Conservation (phyloP, 2,888 invertebrate species). For the Kuschelorhynchus macadamiae region DNA sequence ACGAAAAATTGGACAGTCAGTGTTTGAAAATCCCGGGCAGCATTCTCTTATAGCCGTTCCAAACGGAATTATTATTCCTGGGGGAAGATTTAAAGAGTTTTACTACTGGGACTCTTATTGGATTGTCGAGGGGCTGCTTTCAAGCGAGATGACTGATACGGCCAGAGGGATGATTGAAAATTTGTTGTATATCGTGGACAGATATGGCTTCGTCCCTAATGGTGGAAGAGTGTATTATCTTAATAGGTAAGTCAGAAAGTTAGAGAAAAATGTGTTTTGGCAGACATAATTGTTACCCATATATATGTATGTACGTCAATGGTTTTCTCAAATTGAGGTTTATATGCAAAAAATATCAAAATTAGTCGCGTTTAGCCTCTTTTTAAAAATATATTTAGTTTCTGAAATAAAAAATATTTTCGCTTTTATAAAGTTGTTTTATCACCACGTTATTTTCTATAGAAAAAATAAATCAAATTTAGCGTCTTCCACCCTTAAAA, state of each 20-base stretch:
- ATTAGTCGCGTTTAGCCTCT: too few relatives aligned
- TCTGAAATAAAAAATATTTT: too few relatives aligned
- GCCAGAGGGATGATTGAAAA: conserved; percentile 83
- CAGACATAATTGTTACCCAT: too few relatives aligned
- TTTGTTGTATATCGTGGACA: conserved; percentile 78
- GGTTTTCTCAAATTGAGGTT: too few relatives aligned
- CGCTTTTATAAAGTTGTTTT: too few relatives aligned
- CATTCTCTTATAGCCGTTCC: conserved; percentile 66
- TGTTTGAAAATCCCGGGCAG: conserved; percentile 68
- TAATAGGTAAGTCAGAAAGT: conserved; percentile 70
- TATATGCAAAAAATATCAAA: too few relatives aligned
- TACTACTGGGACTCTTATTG: conserved; percentile 93
- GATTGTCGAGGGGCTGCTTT: conserved; percentile 85
- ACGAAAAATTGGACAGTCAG: conserved; percentile 73
- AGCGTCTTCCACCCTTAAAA: too few relatives aligned
- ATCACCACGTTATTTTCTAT: too few relatives aligned
- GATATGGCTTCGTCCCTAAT: conserved; percentile 70
- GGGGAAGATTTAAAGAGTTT: conserved; percentile 80
- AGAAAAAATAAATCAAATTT: too few relatives aligned
- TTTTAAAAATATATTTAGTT: too few relatives aligned
- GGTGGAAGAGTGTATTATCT: conserved; percentile 80
- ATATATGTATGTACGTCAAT: too few relatives aligned
- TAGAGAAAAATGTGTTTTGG: too few relatives aligned
- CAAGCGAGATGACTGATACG: conserved; percentile 82
- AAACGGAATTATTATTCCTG: conserved; percentile 77